Evolutionary conservation across 2,113 vertebrate species (phyloP).

Genomic region (Nerophis lumbriciformis): DNA sequence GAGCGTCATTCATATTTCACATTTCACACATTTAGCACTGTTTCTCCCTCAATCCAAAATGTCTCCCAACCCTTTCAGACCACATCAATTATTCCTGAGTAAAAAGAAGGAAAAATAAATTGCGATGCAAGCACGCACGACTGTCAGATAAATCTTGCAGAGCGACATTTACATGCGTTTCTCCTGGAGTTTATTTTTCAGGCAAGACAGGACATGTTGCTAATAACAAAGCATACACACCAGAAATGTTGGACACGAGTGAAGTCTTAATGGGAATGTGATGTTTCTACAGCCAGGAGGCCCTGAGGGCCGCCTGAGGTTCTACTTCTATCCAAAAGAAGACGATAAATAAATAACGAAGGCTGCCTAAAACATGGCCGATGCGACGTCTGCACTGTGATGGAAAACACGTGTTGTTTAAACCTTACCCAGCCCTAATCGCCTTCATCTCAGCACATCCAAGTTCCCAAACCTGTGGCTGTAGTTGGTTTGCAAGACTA

Average conservation of each 20-base stretch:
- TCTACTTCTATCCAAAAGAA: constrained; percentile 36
- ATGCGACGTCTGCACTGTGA: constrained; percentile 17
- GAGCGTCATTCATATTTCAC: constrained; percentile 54
- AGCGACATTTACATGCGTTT: constrained; percentile 42
- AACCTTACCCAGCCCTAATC: constrained; percentile 7
- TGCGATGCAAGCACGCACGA: constrained; percentile 19
- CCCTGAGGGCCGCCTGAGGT: constrained; percentile 32
- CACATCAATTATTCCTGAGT: constrained; percentile 58
- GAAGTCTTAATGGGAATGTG: constrained; percentile 62
- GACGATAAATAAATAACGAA: constrained; percentile 49
- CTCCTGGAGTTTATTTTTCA: constrained; percentile 31
- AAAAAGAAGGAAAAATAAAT: constrained; percentile 35
- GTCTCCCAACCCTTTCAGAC: constrained; percentile 51
- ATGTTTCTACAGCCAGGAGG: constrained; percentile 50
- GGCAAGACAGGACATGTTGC: constrained; percentile 7
- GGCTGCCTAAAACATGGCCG: constrained; percentile 17
- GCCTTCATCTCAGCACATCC: constrained; percentile 1
- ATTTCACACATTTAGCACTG: constrained; percentile 26
- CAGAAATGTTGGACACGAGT: constrained; percentile 29
- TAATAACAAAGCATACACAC: constrained; percentile 31
- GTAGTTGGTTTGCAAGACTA: not conserved
- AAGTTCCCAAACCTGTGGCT: constrained; percentile 8
- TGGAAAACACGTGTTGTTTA: constrained; percentile 13
- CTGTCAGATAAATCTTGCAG: constrained; percentile 60
- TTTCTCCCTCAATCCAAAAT: constrained; percentile 36